Conservation (phyloP, 2,888 invertebrate genomes). For the Drosophila heteroneura region DNA sequence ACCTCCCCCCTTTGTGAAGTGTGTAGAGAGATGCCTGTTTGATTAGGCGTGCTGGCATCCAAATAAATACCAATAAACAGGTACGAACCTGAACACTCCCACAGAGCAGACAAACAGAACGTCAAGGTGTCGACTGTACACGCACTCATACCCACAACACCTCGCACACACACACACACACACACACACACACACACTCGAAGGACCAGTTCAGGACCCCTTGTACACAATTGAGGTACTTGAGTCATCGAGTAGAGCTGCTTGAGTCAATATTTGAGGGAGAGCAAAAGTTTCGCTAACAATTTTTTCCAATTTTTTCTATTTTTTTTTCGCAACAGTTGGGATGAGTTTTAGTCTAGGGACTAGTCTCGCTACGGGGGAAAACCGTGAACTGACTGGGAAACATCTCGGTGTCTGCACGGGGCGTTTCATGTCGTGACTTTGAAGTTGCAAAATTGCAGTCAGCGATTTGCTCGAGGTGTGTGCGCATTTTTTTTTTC, state of each 20-base stretch:
- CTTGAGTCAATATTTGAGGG: slow-evolving; percentile 68
- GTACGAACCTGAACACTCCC: slow-evolving; percentile 10
- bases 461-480: slow-evolving; percentile 1
- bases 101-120: slow-evolving; percentile 26
- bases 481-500: slow-evolving; percentile 22
- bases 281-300: slow-evolving; percentile 62
- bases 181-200: slow-evolving; percentile 11
- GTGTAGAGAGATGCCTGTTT: slow-evolving; percentile 55
- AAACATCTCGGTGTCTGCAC: slow-evolving; percentile 19
- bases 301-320: slow-evolving; percentile 47
- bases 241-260: slow-evolving; percentile 52
- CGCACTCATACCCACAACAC: slow-evolving; percentile 32
- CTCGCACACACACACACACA: slow-evolving; percentile 17
- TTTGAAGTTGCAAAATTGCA: slow-evolving; percentile 48
- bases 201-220: background rate
- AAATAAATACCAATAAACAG: slow-evolving; percentile 79
- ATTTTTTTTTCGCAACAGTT: slow-evolving; percentile 38
- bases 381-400: background rate
- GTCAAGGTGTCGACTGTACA: slow-evolving; percentile 79
- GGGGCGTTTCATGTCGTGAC: slow-evolving; percentile 43
- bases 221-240: slow-evolving; percentile 50
- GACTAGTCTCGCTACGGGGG: slow-evolving; percentile 21
- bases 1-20: slow-evolving; percentile 27
- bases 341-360: slow-evolving; percentile 14
- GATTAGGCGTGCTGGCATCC: slow-evolving; percentile 74